phyloP scores from a whole-genome alignment of 2,113 vertebrate species.

The Gopherus flavomarginatus region DNA sequence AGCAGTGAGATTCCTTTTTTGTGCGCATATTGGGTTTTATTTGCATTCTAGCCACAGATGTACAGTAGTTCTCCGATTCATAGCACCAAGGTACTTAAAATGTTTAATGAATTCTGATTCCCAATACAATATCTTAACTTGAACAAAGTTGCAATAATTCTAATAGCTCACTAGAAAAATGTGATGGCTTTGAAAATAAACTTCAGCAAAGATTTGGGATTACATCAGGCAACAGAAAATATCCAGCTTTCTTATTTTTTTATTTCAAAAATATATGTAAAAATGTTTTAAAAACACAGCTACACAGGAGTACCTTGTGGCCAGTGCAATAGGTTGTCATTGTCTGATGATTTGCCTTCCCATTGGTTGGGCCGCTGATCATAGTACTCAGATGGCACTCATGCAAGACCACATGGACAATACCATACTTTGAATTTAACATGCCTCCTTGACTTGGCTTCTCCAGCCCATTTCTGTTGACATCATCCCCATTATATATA shows the following conservation, averaged over 20 bases:
- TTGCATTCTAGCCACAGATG: background rate
- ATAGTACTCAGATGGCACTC: background rate
- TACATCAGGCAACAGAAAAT: background rate
- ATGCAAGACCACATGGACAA: background rate
- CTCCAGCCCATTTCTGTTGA: conserved; percentile 1
- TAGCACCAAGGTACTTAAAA: background rate
- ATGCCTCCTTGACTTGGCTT: conserved; percentile 6
- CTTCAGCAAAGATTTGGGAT: background rate
- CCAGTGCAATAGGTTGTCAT: background rate
- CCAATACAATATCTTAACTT: background rate
- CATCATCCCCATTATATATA: background rate
- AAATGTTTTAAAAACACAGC: background rate
- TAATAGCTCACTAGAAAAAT: background rate
- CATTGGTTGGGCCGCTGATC: background rate
- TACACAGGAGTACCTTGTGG: background rate
- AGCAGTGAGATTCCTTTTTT: background rate
- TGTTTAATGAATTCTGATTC: conserved; percentile 11
- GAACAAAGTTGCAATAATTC: background rate
- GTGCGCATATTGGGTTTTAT: background rate
- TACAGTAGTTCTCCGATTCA: background rate
- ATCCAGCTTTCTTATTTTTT: background rate
- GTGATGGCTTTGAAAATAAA: background rate
- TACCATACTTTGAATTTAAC: background rate
- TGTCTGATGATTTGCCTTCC: background rate
- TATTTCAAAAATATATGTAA: background rate